Percentiles rank a stretch among this genome's conserved stretches.
These are phyloP conservation scores for Acholoe squamosa DNA, from an alignment of 2,888 invertebrate genomes.

Conservation along the genomic window DNA sequence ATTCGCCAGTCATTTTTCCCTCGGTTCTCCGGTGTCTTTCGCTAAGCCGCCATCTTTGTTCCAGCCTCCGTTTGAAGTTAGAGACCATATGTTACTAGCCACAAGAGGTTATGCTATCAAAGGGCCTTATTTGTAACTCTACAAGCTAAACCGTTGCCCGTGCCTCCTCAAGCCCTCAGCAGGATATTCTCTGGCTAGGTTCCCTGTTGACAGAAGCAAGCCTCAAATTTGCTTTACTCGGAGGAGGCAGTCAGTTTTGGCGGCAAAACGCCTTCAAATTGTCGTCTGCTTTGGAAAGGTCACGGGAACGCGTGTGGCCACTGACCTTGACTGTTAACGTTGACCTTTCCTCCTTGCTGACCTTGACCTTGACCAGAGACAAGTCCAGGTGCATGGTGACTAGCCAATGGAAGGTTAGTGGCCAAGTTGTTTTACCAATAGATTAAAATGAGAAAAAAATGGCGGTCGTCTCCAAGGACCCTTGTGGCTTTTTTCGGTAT, in stretches of 20 bases:
- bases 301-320: not conserved
- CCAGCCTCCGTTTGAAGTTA: constrained; percentile 24
- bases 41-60: not conserved
- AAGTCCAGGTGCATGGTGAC: not conserved
- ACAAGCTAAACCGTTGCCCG: not conserved
- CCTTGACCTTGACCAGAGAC: not conserved
- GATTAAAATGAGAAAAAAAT: constrained; percentile 12
- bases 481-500: not conserved
- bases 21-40: not conserved
- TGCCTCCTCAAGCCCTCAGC: not conserved
- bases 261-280: constrained; percentile 17
- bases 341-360: not conserved
- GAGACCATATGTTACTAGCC: constrained; percentile 31
- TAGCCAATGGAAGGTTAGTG: not conserved
- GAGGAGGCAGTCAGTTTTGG: not conserved
- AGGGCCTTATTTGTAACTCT: constrained; percentile 6
- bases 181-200: not conserved
- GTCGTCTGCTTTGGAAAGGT: constrained; percentile 22
- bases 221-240: not conserved
- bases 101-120: constrained; percentile 29
- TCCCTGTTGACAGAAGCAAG: not conserved
- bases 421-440: not conserved
- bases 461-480: not conserved
- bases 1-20: not conserved
- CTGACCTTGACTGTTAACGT: not conserved